Conservation (phyloP, 2,113 vertebrate species). For the Protobothrops mucrosquamatus region DNA sequence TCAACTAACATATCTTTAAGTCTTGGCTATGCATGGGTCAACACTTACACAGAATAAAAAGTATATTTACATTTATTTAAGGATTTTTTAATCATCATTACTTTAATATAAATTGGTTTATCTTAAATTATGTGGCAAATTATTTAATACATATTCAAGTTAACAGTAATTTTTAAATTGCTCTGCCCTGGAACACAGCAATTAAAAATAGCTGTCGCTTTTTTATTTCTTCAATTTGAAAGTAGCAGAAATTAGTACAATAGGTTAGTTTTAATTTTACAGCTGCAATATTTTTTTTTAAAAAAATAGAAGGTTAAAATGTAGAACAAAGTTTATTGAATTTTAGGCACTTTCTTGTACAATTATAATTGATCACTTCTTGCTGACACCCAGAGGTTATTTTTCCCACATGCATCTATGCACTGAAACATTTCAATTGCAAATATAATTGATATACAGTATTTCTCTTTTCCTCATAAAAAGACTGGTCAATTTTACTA, state of each 20-base stretch:
- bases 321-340: not conserved
- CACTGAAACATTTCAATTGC: not conserved
- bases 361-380: not conserved
- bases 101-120: slow-evolving; percentile 51
- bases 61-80: slow-evolving; percentile 39
- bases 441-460: not conserved
- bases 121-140: slow-evolving; percentile 53
- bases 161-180: slow-evolving; percentile 61
- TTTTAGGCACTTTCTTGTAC: not conserved
- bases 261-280: not conserved
- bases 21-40: not conserved
- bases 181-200: slow-evolving; percentile 54
- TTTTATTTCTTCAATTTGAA: slow-evolving; percentile 43
- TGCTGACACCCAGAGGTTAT: not conserved
- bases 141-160: slow-evolving; percentile 55
- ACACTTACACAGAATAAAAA: not conserved
- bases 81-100: slow-evolving; percentile 29
- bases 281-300: not conserved
- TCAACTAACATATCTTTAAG: not conserved
- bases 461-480: not conserved
- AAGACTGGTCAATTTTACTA: not conserved
- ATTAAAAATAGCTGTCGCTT: slow-evolving; percentile 65
- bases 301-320: not conserved
- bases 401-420: not conserved
- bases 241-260: slow-evolving; percentile 33